phyloP scores from a whole-genome alignment of 2,888 invertebrate genomes.

The Lamellibrachia satsuma region DNA sequence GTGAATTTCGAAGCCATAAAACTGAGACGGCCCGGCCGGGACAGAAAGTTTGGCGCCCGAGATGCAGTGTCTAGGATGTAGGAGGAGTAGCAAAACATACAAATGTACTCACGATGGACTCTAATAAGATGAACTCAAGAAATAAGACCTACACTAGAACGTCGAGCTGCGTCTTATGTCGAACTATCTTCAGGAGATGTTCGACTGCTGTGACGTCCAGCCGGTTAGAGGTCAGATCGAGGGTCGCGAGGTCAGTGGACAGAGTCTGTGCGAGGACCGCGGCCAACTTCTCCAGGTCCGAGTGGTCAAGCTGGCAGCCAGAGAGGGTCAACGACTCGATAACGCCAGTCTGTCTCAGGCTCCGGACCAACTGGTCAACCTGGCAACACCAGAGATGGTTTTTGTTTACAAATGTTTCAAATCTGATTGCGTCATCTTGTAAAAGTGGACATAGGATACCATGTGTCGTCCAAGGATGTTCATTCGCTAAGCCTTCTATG shows the following conservation, averaged over 20 bases:
- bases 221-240: neutral
- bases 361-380: neutral
- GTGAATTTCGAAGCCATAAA: too few species aligned
- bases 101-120: neutral
- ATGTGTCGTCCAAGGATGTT: too few species aligned
- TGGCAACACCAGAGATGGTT: neutral
- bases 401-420: neutral
- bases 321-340: neutral
- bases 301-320: neutral
- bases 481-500: too few species aligned
- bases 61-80: too few species aligned
- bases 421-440: neutral
- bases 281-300: neutral
- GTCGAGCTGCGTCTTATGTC: neutral
- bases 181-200: neutral
- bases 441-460: too few species aligned
- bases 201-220: neutral
- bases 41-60: too few species aligned
- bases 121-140: neutral
- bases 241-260: neutral
- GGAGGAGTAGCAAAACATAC: too few species aligned
- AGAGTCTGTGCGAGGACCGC: neutral
- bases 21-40: too few species aligned
- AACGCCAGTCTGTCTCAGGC: neutral
- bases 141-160: neutral